Percentiles rank a stretch among this genome's conserved stretches.
These are phyloP conservation scores for Anguilla anguilla DNA, from an alignment of 2,797 vertebrate genomes.

Conservation along the genomic window DNA sequence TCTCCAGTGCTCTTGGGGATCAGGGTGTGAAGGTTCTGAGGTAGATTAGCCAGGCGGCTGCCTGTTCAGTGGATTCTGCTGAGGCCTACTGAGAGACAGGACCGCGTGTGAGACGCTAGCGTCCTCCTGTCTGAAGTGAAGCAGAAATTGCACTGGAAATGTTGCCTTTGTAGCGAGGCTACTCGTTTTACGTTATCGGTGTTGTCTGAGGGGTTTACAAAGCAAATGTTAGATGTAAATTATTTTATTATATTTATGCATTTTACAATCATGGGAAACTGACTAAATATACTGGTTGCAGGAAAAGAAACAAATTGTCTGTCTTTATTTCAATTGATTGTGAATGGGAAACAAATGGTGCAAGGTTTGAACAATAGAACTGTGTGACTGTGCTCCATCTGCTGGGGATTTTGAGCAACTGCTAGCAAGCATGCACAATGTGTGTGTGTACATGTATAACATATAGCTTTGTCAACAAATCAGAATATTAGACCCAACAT, in stretches of 20 bases:
- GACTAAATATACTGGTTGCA: slow-evolving; percentile 46
- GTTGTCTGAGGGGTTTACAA: slow-evolving; percentile 42
- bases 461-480: background rate
- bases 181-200: slow-evolving; percentile 55
- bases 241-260: slow-evolving; percentile 72
- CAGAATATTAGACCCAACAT: background rate
- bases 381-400: background rate
- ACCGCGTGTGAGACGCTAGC: background rate
- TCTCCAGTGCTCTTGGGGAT: background rate
- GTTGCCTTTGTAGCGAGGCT: slow-evolving; percentile 38
- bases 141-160: slow-evolving; percentile 57
- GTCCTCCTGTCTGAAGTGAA: background rate
- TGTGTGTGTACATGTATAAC: background rate
- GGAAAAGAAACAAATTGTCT: slow-evolving; percentile 44
- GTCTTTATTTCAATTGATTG: slow-evolving; percentile 16
- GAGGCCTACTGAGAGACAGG: background rate
- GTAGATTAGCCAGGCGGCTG: slow-evolving; percentile 35
- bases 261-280: slow-evolving; percentile 63
- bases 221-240: slow-evolving; percentile 64
- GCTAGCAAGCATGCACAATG: background rate
- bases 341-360: background rate
- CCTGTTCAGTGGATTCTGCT: slow-evolving; percentile 38
- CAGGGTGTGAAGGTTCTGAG: background rate
- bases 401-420: background rate
- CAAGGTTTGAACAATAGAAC: background rate